Conservation (phyloP, 2,797 vertebrate species). For the Dicrostonyx torquatus region DNA sequence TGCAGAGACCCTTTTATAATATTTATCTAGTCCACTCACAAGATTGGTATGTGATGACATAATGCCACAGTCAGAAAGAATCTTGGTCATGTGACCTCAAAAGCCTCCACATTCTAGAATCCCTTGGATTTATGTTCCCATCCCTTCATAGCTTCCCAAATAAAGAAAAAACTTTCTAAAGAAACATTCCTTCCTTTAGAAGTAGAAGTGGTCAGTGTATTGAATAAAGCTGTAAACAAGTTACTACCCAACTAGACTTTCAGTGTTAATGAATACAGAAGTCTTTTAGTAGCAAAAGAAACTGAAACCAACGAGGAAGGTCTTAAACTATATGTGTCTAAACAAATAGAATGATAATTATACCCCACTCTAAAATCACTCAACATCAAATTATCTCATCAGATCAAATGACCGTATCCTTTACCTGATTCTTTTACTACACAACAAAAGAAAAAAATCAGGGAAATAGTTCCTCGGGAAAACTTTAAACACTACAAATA, state of each 20-base stretch:
- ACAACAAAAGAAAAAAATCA: background rate
- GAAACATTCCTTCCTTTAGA: background rate
- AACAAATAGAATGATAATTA: background rate
- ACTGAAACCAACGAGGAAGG: background rate
- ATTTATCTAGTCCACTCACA: background rate
- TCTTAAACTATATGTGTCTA: background rate
- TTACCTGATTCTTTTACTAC: background rate
- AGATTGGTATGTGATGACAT: background rate
- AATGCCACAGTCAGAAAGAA: background rate
- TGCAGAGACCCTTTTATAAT: background rate
- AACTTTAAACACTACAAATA: background rate
- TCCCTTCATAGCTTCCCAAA: background rate
- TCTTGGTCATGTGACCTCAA: background rate
- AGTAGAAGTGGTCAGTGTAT: background rate
- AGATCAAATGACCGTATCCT: background rate
- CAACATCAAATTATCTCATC: background rate
- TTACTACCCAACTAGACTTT: background rate
- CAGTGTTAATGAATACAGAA: background rate
- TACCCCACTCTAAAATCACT: background rate
- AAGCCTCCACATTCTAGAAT: background rate
- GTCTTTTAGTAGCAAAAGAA: background rate
- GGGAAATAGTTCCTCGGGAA: background rate
- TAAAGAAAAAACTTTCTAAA: background rate
- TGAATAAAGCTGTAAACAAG: background rate
- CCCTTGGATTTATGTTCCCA: background rate